Evolutionary conservation across 2,888 invertebrate genomes (phyloP).

Genomic region (Euplexia lucipara): DNA sequence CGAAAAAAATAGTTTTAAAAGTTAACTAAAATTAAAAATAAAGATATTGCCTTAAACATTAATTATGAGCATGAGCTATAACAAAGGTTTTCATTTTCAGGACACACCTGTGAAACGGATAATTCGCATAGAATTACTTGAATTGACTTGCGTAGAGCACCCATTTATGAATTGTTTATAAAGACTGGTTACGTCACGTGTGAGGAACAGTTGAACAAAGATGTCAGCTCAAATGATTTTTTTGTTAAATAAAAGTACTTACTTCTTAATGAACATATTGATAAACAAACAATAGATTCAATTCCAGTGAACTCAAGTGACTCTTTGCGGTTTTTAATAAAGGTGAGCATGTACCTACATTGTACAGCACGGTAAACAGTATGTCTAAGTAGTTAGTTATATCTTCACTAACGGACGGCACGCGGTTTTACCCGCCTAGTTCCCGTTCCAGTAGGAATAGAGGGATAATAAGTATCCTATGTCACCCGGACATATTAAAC

Average conservation of each 20-base stretch:
- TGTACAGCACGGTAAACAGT: too few relatives aligned
- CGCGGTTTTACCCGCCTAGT: too few relatives aligned
- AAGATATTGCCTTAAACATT: background rate
- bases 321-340: too few relatives aligned
- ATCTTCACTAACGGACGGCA: too few relatives aligned
- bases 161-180: conserved; percentile 3
- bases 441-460: too few relatives aligned
- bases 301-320: background rate
- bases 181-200: conserved; percentile 1
- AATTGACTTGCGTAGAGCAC: background rate
- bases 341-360: too few relatives aligned
- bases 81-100: conserved; percentile 22
- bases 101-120: conserved; percentile 17
- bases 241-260: background rate
- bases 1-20: too few relatives aligned
- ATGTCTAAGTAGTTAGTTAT: too few relatives aligned
- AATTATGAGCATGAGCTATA: background rate
- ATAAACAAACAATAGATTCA: conserved; percentile 12
- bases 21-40: too few relatives aligned
- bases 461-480: too few relatives aligned
- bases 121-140: conserved; percentile 12
- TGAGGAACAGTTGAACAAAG: conserved; percentile 23
- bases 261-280: conserved; percentile 1
- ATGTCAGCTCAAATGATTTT: background rate
- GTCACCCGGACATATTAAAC: too few relatives aligned